phyloP scores from a whole-genome alignment of 2,888 invertebrate species.

The Neria commutata region DNA sequence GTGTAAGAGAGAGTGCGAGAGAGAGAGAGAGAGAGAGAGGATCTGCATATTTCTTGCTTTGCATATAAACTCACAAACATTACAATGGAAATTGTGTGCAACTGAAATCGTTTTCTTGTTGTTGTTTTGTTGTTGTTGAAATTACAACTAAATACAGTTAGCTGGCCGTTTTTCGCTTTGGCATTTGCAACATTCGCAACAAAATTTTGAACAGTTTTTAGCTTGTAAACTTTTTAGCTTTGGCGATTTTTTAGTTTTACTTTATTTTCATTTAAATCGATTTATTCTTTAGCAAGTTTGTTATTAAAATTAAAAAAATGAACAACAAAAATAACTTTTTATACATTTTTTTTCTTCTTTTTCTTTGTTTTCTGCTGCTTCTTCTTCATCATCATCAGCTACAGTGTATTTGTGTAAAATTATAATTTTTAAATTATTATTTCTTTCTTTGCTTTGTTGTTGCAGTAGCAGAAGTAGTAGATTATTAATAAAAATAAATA shows the following conservation, averaged over 20 bases:
- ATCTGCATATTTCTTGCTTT: neutral
- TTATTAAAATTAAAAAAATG: slow-evolving; percentile 25
- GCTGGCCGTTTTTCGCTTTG: neutral
- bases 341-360: slow-evolving; percentile 40
- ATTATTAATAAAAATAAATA: slow-evolving; percentile 59
- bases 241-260: slow-evolving; percentile 36
- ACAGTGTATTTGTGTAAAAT: too few species aligned
- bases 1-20: neutral
- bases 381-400: too few species aligned
- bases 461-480: slow-evolving; percentile 59
- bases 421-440: slow-evolving; percentile 55
- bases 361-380: slow-evolving; percentile 45
- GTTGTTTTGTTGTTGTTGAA: slow-evolving; percentile 4
- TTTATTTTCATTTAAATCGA: slow-evolving; percentile 24
- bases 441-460: slow-evolving; percentile 58
- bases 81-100: neutral
- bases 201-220: too few species aligned
- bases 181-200: too few species aligned
- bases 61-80: neutral
- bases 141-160: slow-evolving; percentile 20
- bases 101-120: neutral
- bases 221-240: slow-evolving; percentile 19
- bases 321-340: slow-evolving; percentile 42
- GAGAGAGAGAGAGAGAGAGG: slow-evolving; percentile 4
- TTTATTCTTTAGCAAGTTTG: neutral